Base-by-base conservation (phyloP, 2,888 invertebrate species). In the Nectonema munidae region DNA sequence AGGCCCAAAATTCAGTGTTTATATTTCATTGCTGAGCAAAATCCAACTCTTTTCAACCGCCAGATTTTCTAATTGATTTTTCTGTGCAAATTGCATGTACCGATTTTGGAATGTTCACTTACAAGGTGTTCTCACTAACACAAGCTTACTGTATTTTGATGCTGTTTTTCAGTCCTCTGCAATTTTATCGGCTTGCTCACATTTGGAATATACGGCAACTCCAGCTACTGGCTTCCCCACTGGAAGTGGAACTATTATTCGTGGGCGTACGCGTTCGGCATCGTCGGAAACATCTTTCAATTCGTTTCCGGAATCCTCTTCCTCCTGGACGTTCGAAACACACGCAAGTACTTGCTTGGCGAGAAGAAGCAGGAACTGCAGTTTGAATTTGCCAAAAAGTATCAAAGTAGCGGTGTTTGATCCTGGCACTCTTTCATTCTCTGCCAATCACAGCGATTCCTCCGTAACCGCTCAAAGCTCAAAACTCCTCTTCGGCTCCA, bases 171-270 rank as follows among this genome's bases (percentile, higher is more conserved):
- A 32, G 44, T 18, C 13, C 19, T 42, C 6, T 44, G 36, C 21
- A 38, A 36, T 21, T 28, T 32, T 9, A 36, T 39, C 3, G 38
- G 44, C 19, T 38, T 44, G 5, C 30, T 44, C 15, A 38, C 36
- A 17, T 44, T 44, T 39, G 44, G 38, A 9, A 32, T 44, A 36
- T 29, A 39, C 18, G 44, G 44, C 13, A 39, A 44, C 18, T 40
- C 38, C 19, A 30, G 43, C 16, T 43, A 44, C 38, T 44, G 44
- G 44, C 44, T 44, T 44, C 42, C 44, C n/a, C 34, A 40, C 21
- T 42, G 40, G 42, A 33, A 44, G 25, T 35, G 37, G 29, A 44
- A 44, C 33, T 43, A 43, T 32, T 42, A 36, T 29, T 45, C 43
- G n/a, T 44, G 44, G 44, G 40, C 41, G 11, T 44, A 30, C 35